Percentiles rank a stretch among this genome's conserved stretches.
Evolutionary conservation across 2,113 vertebrate species (phyloP).

Genomic region (Chlorocebus sabaeus): DNA sequence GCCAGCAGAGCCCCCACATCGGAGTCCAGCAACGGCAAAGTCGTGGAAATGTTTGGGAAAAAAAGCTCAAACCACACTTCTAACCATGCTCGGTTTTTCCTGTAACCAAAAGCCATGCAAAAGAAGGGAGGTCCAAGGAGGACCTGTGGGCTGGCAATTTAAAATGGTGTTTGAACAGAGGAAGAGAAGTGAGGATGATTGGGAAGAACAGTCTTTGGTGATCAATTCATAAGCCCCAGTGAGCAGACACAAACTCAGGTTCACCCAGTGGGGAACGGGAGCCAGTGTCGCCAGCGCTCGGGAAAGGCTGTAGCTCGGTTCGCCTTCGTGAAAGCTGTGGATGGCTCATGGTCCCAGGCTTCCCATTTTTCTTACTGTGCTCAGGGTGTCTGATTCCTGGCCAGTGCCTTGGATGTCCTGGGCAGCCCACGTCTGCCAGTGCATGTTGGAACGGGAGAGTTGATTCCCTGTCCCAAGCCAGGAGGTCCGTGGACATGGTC

Average conservation of each 20-base stretch:
- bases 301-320: not conserved
- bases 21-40: conserved; percentile 73
- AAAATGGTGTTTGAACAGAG: conserved; percentile 25
- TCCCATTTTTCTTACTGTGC: not conserved
- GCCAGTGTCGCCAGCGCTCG: rapidly evolving
- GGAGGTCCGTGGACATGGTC: too few relatives aligned
- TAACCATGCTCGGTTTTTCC: conserved; percentile 70
- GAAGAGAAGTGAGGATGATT: conserved; percentile 62
- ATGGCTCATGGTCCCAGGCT: not conserved
- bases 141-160: conserved; percentile 48
- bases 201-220: not conserved
- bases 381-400: not conserved
- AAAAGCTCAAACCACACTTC: conserved; percentile 71
- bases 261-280: not conserved
- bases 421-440: not conserved
- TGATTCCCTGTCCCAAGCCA: not conserved
- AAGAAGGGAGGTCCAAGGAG: conserved; percentile 74
- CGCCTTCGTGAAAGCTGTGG: not conserved
- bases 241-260: not conserved
- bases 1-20: conserved; percentile 78
- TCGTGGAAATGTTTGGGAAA: conserved; percentile 58
- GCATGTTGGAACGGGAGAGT: not conserved
- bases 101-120: conserved; percentile 69
- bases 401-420: not conserved
- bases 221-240: not conserved